Conservation (phyloP, 2,113 vertebrate species). For the Ictalurus furcatus region DNA sequence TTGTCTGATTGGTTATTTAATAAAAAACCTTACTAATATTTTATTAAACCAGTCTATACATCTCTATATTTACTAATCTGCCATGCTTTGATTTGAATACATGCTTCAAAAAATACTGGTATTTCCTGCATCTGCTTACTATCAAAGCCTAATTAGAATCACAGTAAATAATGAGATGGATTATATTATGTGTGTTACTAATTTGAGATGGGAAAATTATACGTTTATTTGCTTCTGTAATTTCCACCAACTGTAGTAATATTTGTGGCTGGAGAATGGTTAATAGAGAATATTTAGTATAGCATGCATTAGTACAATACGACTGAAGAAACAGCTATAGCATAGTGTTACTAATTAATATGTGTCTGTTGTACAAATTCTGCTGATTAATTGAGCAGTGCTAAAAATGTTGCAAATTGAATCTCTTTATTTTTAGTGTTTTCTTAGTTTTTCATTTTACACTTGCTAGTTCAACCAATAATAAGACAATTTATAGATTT, state of each 20-base stretch:
- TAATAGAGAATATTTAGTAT: conserved; percentile 62
- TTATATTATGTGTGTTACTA: conserved; percentile 61
- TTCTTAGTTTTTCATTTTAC: neutral
- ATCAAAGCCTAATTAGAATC: conserved; percentile 65
- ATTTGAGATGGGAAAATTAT: conserved; percentile 64
- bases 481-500: neutral
- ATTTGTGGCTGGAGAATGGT: conserved; percentile 58
- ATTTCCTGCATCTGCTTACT: conserved; percentile 69
- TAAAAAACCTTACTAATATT: neutral
- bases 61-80: neutral
- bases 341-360: neutral
- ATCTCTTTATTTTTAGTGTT: neutral
- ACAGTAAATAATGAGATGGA: conserved; percentile 62
- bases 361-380: neutral
- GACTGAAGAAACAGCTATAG: neutral
- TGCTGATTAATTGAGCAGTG: neutral
- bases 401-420: neutral
- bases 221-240: conserved; percentile 72
- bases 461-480: neutral
- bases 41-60: neutral
- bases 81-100: conserved; percentile 49
- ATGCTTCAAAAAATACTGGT: conserved; percentile 56
- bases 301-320: conserved; percentile 41
- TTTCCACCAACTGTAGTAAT: conserved; percentile 70
- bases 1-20: neutral